Percentiles rank a stretch among this genome's conserved stretches.
phyloP scores from a whole-genome alignment of 2,888 invertebrate genomes.

The Chaitophorus viminalis region DNA sequence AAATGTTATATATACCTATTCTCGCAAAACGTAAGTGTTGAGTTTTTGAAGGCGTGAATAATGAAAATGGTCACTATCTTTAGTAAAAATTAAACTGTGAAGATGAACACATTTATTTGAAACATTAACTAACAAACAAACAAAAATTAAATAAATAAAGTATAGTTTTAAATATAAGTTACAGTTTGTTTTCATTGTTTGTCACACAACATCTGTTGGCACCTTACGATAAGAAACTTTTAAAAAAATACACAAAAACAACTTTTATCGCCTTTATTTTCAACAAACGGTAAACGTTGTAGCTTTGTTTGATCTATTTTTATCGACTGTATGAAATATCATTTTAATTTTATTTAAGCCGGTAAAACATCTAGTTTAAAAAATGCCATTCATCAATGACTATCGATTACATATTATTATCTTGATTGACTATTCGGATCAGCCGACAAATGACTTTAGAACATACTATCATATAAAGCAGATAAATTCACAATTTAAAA shows the following conservation, averaged over 20 bases:
- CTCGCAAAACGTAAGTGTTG: background rate
- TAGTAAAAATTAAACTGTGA: background rate
- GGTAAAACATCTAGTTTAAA: background rate
- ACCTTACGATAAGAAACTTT: background rate
- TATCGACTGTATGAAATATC: background rate
- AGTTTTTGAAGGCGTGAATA: background rate
- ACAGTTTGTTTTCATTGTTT: conserved; percentile 6
- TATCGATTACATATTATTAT: too few species aligned
- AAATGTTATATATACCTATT: background rate
- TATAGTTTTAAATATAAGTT: conserved; percentile 9
- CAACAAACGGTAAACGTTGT: background rate
- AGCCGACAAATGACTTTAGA: too few species aligned
- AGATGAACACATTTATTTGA: conserved; percentile 3
- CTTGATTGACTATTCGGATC: too few species aligned
- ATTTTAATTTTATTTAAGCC: background rate
- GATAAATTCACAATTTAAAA: background rate
- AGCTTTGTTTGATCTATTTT: background rate
- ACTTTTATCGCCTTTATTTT: conserved; percentile 2
- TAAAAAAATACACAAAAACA: background rate
- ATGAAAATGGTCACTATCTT: background rate
- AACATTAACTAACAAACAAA: too few species aligned
- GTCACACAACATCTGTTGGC: conserved; percentile 49
- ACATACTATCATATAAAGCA: background rate
- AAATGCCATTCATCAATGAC: background rate
- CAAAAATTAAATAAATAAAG: background rate